These are phyloP conservation scores for Bucorvus abyssinicus DNA, from an alignment of 2,797 vertebrate species.

Conservation along the genomic window DNA sequence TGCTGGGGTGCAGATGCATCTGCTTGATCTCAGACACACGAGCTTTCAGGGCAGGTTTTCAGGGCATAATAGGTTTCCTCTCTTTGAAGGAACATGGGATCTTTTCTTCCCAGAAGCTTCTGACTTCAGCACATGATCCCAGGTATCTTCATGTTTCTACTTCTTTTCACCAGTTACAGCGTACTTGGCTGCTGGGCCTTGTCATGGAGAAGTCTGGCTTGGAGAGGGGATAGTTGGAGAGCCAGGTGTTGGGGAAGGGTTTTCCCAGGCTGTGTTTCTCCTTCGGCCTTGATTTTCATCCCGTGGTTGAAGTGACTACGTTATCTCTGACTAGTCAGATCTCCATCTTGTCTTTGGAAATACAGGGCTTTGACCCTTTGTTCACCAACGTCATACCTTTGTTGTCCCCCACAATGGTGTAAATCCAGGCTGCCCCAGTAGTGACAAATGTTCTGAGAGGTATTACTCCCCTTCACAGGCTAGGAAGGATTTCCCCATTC, in stretches of 20 bases:
- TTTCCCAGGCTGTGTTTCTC: neutral
- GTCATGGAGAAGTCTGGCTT: neutral
- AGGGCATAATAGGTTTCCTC: neutral
- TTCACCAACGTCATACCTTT: neutral
- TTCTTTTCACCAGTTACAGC: neutral
- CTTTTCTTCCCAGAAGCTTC: neutral
- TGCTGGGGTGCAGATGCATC: neutral
- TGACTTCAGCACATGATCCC: neutral
- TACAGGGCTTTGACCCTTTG: neutral
- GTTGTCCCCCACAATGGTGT: neutral
- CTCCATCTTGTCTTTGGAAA: neutral
- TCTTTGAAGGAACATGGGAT: neutral
- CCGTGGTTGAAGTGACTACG: neutral
- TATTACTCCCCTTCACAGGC: neutral
- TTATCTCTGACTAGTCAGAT: neutral
- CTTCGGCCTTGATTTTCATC: neutral
- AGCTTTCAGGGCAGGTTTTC: neutral
- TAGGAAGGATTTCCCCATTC: slow-evolving; percentile 16
- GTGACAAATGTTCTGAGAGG: neutral
- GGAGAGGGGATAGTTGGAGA: neutral
- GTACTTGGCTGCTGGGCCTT: neutral
- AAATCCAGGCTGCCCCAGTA: neutral
- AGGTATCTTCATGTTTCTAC: neutral
- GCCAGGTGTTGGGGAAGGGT: neutral
- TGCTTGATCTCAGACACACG: neutral